A percentile compares a stretch with the other conserved stretches of the same genome.
These are phyloP conservation scores for Phortica variegata DNA, from an alignment of 1,140 invertebrate species.

Conservation along the genomic window DNA sequence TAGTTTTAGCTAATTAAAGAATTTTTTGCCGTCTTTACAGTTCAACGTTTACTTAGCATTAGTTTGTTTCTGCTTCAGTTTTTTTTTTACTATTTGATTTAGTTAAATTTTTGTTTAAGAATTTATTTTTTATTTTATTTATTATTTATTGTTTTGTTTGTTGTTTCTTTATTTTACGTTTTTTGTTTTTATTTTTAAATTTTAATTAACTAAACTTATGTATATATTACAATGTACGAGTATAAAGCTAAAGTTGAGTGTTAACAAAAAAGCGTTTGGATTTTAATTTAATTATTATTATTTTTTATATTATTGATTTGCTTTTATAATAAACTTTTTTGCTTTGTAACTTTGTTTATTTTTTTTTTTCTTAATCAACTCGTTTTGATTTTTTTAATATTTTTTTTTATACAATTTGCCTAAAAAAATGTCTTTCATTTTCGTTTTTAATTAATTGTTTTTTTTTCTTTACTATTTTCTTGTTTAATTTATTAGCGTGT, in stretches of 20 bases:
- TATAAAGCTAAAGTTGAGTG: slow-evolving; percentile 56
- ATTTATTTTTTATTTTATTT: not conserved
- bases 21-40: too few species aligned
- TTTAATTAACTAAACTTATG: slow-evolving; percentile 52
- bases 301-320: slow-evolving; percentile 39
- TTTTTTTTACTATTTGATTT: slow-evolving; percentile 28
- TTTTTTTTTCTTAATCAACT: slow-evolving; percentile 47
- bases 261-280: slow-evolving; percentile 52
- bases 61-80: slow-evolving; percentile 24
- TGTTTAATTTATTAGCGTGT: slow-evolving; percentile 1
- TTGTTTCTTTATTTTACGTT: slow-evolving; percentile 14
- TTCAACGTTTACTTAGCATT: slow-evolving; percentile 44
- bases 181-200: slow-evolving; percentile 27
- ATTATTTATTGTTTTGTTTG: not conserved
- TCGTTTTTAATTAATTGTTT: not conserved
- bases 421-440: not conserved
- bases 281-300: not conserved
- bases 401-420: slow-evolving; percentile 9
- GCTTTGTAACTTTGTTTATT: slow-evolving; percentile 46
- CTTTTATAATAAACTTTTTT: slow-evolving; percentile 38
- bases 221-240: slow-evolving; percentile 57
- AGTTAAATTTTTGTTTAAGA: slow-evolving; percentile 13
- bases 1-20: slow-evolving; percentile 1
- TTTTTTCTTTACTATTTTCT: slow-evolving; percentile 3
- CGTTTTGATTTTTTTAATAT: slow-evolving; percentile 18